Conservation (phyloP, 2,888 invertebrate genomes). For the Pachymerium ferrugineum region DNA sequence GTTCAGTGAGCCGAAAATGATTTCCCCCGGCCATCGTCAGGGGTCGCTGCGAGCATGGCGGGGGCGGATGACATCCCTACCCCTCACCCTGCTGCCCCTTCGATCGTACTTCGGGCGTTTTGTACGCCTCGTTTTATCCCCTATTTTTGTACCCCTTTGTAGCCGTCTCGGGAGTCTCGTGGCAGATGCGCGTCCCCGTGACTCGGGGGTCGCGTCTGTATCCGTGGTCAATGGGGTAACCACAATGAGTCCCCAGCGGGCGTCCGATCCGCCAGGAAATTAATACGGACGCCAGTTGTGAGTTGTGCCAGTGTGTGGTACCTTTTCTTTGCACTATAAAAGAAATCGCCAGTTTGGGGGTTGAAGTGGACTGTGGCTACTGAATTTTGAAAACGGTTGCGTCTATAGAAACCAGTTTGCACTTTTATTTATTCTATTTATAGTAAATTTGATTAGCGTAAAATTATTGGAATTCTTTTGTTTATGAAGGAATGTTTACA, state of each 20-base stretch:
- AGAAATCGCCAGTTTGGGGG: too few relatives aligned
- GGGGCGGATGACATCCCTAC: constrained; percentile 3
- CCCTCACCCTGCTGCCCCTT: neutral
- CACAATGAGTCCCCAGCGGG: constrained; percentile 24
- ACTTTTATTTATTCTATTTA: too few relatives aligned
- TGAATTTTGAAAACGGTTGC: too few relatives aligned
- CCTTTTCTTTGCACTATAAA: too few relatives aligned
- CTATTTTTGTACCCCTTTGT: neutral
- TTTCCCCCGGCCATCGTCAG: constrained; percentile 25
- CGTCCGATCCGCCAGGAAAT: constrained; percentile 22
- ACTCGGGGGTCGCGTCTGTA: constrained; percentile 22
- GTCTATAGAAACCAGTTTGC: too few relatives aligned
- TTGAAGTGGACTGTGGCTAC: too few relatives aligned
- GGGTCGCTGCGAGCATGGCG: constrained; percentile 27
- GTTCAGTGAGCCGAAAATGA: constrained; percentile 24
- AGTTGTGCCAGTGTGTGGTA: neutral
- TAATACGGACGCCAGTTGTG: constrained; percentile 20
- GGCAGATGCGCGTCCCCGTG: constrained; percentile 23
- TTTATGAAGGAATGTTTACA: too few relatives aligned
- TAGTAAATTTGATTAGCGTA: too few relatives aligned
- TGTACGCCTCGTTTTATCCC: neutral
- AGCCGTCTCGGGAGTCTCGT: neutral
- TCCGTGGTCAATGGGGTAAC: constrained; percentile 24
- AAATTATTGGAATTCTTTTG: too few relatives aligned
- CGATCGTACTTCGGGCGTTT: constrained; percentile 3